phyloP scores from a whole-genome alignment of 2,113 vertebrate genomes.

The Anguilla rostrata region DNA sequence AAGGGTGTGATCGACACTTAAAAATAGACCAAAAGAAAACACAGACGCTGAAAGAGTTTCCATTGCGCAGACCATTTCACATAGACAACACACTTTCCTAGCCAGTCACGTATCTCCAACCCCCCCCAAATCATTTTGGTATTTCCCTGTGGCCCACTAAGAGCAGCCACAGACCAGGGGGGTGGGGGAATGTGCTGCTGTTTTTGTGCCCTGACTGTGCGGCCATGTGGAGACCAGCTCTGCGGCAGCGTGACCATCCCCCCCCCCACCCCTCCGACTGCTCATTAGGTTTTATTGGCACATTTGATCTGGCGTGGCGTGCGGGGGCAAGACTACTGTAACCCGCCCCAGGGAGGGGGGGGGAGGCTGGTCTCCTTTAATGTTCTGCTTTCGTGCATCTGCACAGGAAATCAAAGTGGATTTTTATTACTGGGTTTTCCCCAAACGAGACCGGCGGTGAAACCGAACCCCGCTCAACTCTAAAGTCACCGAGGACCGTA shows the following conservation, averaged over 20 bases:
- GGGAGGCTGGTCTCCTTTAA: background rate
- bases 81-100: too few species aligned
- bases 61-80: background rate
- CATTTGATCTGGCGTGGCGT: background rate
- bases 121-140: background rate
- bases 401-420: constrained; percentile 4
- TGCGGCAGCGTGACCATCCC: background rate
- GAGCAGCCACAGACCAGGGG: background rate
- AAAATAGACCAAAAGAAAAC: constrained; percentile 7
- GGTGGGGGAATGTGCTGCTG: background rate
- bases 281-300: background rate
- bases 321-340: background rate
- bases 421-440: background rate
- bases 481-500: background rate
- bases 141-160: background rate
- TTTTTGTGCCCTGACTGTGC: background rate
- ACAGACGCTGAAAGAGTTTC: background rate
- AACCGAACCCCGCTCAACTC: background rate
- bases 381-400: background rate
- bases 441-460: background rate
- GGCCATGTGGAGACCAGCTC: background rate
- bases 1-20: constrained; percentile 9
- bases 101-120: background rate
- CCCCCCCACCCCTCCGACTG: background rate
- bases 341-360: background rate